A percentile compares a stretch with the other conserved stretches of the same genome.
phyloP scores from a whole-genome alignment of 2,113 vertebrate species.

The Austrofundulus limnaeus region DNA sequence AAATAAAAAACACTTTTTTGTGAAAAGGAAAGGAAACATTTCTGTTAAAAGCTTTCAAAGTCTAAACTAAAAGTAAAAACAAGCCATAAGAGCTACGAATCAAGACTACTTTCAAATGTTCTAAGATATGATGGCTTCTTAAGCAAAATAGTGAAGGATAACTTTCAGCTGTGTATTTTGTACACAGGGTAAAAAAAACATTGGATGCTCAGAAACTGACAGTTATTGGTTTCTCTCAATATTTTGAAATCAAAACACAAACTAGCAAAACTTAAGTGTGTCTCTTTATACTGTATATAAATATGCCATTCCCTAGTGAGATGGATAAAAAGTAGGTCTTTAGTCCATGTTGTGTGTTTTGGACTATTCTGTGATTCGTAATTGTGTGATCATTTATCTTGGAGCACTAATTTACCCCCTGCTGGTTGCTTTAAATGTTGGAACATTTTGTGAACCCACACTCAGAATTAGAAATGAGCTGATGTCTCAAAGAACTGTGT shows the following conservation, averaged over 20 bases:
- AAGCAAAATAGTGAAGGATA: no score
- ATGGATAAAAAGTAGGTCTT: constrained; percentile 64
- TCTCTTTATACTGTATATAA: constrained; percentile 38
- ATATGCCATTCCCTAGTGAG: constrained; percentile 47
- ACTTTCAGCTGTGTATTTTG: no score
- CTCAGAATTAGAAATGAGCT: constrained; percentile 89
- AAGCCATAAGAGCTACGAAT: no score
- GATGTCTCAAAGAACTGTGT: constrained; percentile 72
- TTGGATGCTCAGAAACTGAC: no score
- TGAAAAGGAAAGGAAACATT: no score
- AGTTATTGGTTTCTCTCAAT: no score
- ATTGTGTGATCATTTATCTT: constrained; percentile 92
- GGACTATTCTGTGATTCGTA: constrained; percentile 88
- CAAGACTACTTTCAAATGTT: no score
- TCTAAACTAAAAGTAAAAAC: not conserved
- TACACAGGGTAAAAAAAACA: no score
- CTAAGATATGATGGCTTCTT: no score
- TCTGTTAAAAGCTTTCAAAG: not conserved
- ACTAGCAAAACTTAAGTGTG: not conserved
- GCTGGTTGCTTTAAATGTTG: constrained; percentile 85
- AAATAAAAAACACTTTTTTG: no score
- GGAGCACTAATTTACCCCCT: constrained; percentile 95
- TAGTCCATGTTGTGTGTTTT: constrained; percentile 77
- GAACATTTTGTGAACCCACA: constrained; percentile 83
- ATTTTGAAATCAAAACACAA: not conserved